These are phyloP conservation scores for Oxycera nigricornis DNA, from an alignment of 2,888 invertebrate genomes.

Conservation along the genomic window DNA sequence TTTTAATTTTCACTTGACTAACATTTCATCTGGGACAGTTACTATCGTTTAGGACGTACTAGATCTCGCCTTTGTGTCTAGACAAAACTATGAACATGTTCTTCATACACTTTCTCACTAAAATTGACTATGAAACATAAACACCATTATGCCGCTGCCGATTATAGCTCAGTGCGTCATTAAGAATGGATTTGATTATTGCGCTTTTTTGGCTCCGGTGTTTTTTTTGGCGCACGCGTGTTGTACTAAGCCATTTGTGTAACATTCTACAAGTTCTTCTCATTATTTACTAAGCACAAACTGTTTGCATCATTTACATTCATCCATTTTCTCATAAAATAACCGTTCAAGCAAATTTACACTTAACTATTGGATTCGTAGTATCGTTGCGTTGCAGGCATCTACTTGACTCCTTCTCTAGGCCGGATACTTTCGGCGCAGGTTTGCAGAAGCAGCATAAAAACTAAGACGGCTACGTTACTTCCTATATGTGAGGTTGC, in stretches of 20 bases:
- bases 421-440: background rate
- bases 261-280: background rate
- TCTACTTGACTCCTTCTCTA: conserved; percentile 19
- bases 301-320: background rate
- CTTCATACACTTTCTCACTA: background rate
- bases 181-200: background rate
- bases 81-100: background rate
- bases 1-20: background rate
- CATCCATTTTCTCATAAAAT: background rate
- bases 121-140: conserved; percentile 2
- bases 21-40: background rate
- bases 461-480: conserved; percentile 1
- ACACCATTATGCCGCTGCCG: background rate
- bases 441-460: conserved; percentile 6
- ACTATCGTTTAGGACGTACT: background rate
- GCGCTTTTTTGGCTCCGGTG: background rate
- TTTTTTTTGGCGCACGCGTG: background rate
- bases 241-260: background rate
- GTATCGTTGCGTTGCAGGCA: background rate
- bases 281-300: background rate
- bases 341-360: conserved; percentile 5
- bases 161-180: background rate
- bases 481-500: background rate
- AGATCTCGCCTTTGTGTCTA: background rate
- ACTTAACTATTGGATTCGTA: background rate